Base-by-base conservation (phyloP, 2,113 vertebrate species). In the Syngnathus typhle region DNA sequence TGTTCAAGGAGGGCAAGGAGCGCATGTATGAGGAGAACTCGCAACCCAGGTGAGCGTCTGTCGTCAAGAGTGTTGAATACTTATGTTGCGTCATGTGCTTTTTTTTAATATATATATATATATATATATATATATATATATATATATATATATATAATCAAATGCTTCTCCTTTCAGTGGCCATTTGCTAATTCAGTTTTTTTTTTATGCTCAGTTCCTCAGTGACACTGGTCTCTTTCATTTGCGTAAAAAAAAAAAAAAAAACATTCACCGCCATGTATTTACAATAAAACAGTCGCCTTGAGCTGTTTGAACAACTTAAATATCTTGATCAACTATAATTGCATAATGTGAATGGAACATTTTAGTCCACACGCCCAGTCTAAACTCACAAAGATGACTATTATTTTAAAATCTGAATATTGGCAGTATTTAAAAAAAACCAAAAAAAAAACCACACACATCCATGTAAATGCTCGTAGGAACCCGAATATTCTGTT, bases 21-120 rank as follows among this genome's bases (percentile, higher is more conserved):
- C 83, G 95, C 80, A 99, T 99, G 97, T 98, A 98, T 11, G 97
- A 99, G 81, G 97, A 99, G 88, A 98, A 98, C 83, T 98, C 97
- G 0, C 97, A 99, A 80, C 96, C 95, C 67, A 96, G 97, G 97
- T 92, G 43, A 82, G 78, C 7, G 13, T 36, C 0, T 58, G 6
- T 36, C 18, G 13, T 58, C 55, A 6, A 58, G 13, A 47, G 6
- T 15, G 46, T 6, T 18, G 13, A 5, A 6, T 16, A 18, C 46
- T 47, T 47, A 47, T 16, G 18, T 47, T 18, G 15, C 15, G 1
- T 1, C 46, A 18, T 6, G 46, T 47, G 46, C 46, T 47, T 15
- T 46, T 32, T 32, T 3, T 32, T 32, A 16, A 16, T 1, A 4
- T 16, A 15, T 1, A 46, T 46, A 16, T 1, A 4, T 16, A 15